phyloP scores from a whole-genome alignment of 1,140 invertebrate species.

The Megalonaias nervosa region DNA sequence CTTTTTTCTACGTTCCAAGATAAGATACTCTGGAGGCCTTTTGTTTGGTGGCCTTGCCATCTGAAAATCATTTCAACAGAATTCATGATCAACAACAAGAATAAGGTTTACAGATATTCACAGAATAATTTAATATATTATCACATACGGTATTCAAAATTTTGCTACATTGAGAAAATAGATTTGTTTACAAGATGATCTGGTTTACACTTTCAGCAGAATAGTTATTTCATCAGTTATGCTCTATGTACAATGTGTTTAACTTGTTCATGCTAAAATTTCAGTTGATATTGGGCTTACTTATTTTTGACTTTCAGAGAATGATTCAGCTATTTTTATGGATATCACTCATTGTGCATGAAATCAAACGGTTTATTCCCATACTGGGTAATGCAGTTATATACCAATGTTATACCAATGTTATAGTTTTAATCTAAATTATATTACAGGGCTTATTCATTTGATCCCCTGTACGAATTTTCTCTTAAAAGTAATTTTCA shows the following conservation, averaged over 20 bases:
- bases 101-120: background rate
- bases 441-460: background rate
- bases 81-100: conserved; percentile 8
- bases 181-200: background rate
- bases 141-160: background rate
- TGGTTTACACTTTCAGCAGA: background rate
- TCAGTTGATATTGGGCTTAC: too few relatives aligned
- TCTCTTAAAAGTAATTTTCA: background rate
- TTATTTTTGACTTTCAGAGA: too few relatives aligned
- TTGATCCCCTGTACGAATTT: background rate
- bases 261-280: too few relatives aligned
- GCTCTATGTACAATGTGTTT: too few relatives aligned
- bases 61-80: conserved; percentile 40
- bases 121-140: background rate
- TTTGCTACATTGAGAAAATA: background rate
- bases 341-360: too few relatives aligned
- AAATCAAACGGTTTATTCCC: too few relatives aligned
- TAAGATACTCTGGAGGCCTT: conserved; percentile 62
- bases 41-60: conserved; percentile 59
- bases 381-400: too few relatives aligned
- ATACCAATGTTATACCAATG: too few relatives aligned
- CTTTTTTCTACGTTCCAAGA: conserved; percentile 61
- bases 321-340: too few relatives aligned
- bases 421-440: too few relatives aligned
- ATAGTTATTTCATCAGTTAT: background rate